These are phyloP conservation scores for Aproaerema taeniolella DNA, from an alignment of 2,888 invertebrate genomes.

Conservation along the genomic window DNA sequence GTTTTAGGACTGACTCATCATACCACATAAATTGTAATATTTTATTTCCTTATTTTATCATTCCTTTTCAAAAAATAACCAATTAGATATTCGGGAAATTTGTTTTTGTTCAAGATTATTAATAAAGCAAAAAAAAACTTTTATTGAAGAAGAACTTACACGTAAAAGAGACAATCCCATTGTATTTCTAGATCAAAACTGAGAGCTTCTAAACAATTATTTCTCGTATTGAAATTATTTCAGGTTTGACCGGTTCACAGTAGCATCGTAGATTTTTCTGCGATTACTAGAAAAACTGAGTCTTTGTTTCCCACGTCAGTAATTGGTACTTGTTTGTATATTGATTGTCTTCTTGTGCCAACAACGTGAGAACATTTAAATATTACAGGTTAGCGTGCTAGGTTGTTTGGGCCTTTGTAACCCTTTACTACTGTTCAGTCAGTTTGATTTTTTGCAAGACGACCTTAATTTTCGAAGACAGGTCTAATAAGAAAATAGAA, in stretches of 20 bases:
- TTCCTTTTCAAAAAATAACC: no score
- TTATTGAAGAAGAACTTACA: slow-evolving; percentile 36
- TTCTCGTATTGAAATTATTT: slow-evolving; percentile 30
- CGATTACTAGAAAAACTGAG: slow-evolving; percentile 10
- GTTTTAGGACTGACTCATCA: slow-evolving; percentile 37
- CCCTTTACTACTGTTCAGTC: no score
- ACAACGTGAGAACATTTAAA: slow-evolving; percentile 12
- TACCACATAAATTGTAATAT: no score
- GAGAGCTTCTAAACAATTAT: slow-evolving; percentile 19
- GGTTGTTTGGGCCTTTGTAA: no score
- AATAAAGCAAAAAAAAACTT: not conserved
- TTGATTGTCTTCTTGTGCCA: slow-evolving; percentile 11
- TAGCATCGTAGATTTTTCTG: slow-evolving; percentile 12
- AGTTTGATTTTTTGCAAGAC: no score
- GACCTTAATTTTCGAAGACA: no score
- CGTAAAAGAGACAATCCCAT: slow-evolving; percentile 52
- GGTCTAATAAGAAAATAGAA: no score
- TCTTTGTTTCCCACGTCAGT: slow-evolving; percentile 12
- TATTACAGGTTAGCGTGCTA: no score
- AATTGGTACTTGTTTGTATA: slow-evolving; percentile 6
- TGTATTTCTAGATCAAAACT: slow-evolving; percentile 22
- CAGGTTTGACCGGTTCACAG: slow-evolving; percentile 40
- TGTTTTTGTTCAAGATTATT: no score
- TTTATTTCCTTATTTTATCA: no score
- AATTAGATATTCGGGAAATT: no score